Evolutionary conservation across 2,888 invertebrate species (phyloP).

Genomic region (Chesias legatella): DNA sequence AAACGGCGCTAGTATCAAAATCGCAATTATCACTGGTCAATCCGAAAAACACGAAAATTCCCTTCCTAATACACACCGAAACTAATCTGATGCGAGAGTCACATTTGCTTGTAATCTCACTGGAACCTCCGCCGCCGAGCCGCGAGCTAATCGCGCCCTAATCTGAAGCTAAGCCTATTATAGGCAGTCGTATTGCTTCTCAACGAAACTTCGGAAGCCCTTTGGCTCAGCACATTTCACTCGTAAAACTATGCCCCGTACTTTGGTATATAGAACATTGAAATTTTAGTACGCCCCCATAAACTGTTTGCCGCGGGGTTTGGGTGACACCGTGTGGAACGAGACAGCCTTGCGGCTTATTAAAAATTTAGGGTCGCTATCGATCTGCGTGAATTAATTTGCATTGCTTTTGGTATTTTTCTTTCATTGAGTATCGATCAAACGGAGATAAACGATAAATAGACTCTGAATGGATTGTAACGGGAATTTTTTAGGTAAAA

Average conservation of each 20-base stretch:
- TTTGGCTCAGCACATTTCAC: constrained; percentile 65
- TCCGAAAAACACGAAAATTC: constrained; percentile 23
- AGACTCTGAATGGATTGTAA: too few relatives aligned
- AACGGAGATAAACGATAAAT: background rate
- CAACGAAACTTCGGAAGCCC: constrained; percentile 78
- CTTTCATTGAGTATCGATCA: constrained; percentile 1
- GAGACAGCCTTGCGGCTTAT: constrained; percentile 30
- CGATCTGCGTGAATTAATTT: constrained; percentile 29
- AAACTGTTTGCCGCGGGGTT: constrained; percentile 55
- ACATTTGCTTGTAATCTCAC: constrained; percentile 69
- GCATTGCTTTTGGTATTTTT: constrained; percentile 13
- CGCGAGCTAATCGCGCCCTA: constrained; percentile 74
- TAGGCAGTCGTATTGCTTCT: constrained; percentile 76
- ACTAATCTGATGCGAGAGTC: constrained; percentile 65
- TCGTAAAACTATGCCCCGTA: constrained; percentile 68
- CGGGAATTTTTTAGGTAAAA: too few relatives aligned
- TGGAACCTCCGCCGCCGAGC: constrained; percentile 61
- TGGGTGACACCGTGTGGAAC: constrained; percentile 42
- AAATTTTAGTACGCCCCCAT: constrained; percentile 64
- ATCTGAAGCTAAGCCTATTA: constrained; percentile 79
- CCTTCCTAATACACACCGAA: constrained; percentile 37
- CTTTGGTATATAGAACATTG: constrained; percentile 63
- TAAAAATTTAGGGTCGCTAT: constrained; percentile 36
- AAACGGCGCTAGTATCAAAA: too few relatives aligned
- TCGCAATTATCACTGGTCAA: constrained; percentile 10